Evolutionary conservation across 2,797 vertebrate genomes (phyloP).

Genomic region (Pangasius sanitwongsei): DNA sequence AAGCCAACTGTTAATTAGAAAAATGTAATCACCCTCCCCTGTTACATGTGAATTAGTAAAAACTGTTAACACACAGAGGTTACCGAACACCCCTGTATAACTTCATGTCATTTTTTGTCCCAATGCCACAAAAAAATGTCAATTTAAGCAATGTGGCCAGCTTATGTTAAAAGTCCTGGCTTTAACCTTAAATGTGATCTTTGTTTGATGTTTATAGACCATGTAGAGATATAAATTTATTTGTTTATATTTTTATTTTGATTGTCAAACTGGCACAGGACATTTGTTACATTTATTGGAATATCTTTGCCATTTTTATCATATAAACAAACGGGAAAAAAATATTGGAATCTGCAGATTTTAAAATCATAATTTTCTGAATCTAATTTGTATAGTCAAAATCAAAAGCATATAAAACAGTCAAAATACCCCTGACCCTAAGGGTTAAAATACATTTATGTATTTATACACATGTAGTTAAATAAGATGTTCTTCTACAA

Average conservation of each 20-base stretch:
- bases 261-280: background rate
- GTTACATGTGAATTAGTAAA: background rate
- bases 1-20: slow-evolving; percentile 1
- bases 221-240: background rate
- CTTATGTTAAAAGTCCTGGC: background rate
- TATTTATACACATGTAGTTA: background rate
- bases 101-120: background rate
- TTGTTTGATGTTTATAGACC: background rate
- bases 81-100: background rate
- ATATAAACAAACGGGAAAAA: background rate
- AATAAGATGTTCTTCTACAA: background rate
- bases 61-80: background rate
- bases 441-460: background rate
- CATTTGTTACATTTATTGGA: background rate
- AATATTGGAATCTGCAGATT: background rate
- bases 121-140: background rate
- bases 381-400: background rate
- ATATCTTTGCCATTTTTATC: background rate
- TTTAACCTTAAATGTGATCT: background rate
- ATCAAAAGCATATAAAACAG: background rate
- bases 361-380: background rate
- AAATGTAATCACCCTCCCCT: background rate
- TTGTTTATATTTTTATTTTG: background rate
- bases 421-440: background rate
- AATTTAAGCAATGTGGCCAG: background rate